Percentiles rank a stretch among this genome's conserved stretches.
phyloP scores from a whole-genome alignment of 2,113 vertebrate genomes.

The Menura novaehollandiae region DNA sequence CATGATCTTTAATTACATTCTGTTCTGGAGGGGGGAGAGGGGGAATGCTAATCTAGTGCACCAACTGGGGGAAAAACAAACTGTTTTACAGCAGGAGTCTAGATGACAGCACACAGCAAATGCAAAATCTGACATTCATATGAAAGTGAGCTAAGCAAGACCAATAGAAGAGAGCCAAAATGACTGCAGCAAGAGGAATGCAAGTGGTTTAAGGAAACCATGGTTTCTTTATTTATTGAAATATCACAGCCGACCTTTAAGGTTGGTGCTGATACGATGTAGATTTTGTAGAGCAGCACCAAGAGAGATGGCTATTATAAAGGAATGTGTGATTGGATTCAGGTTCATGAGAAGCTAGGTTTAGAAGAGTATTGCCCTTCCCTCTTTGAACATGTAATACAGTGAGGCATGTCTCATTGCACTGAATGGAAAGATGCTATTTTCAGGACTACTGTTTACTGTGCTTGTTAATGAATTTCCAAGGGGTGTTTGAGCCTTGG shows the following conservation, averaged over 20 bases:
- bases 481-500: background rate
- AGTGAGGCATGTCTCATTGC: background rate
- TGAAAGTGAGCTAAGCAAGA: conserved; percentile 56
- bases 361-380: conserved; percentile 56
- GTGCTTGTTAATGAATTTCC: conserved; percentile 52
- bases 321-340: conserved; percentile 54
- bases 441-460: conserved; percentile 26
- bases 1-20: conserved; percentile 60
- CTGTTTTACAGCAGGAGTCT: conserved; percentile 51
- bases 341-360: conserved; percentile 28
- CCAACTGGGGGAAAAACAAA: conserved; percentile 19
- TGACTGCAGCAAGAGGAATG: conserved; percentile 37
- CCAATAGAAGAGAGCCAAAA: conserved; percentile 36
- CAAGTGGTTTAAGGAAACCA: conserved; percentile 24
- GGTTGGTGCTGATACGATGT: background rate
- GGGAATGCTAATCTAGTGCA: conserved; percentile 26
- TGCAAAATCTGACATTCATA: conserved; percentile 74
- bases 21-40: background rate
- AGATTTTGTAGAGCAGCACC: background rate
- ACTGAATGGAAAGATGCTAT: conserved; percentile 25
- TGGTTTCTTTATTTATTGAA: conserved; percentile 48
- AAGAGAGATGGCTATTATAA: conserved; percentile 6
- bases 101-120: conserved; percentile 60
- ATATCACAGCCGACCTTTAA: conserved; percentile 8
- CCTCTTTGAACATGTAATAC: conserved; percentile 43